These are phyloP conservation scores for Synaphobranchus kaupii DNA, from an alignment of 2,797 vertebrate species.

Conservation along the genomic window DNA sequence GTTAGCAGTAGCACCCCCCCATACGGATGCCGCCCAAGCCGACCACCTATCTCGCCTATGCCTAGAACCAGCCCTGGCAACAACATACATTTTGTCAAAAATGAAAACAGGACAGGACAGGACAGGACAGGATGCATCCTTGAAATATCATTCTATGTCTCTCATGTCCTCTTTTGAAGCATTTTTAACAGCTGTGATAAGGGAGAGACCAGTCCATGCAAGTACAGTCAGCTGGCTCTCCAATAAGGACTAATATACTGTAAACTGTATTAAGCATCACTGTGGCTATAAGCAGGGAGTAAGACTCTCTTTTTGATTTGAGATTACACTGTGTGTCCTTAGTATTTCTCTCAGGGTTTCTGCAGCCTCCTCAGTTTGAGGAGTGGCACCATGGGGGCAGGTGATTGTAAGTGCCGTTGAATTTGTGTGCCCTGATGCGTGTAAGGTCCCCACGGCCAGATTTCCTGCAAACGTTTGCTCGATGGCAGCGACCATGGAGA, in stretches of 20 bases:
- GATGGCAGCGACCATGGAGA: constrained; percentile 14
- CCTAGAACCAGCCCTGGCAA: too few species aligned
- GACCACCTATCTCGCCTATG: too few species aligned
- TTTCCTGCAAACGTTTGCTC: constrained; percentile 29
- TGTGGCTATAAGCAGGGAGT: background rate
- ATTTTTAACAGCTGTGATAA: background rate
- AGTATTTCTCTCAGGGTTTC: background rate
- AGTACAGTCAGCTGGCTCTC: constrained; percentile 6
- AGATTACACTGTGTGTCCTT: background rate
- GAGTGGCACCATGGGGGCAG: background rate
- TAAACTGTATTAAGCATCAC: background rate
- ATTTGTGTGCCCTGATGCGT: background rate
- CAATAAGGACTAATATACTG: background rate
- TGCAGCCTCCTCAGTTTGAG: background rate
- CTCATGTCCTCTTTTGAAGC: background rate
- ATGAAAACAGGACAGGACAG: background rate
- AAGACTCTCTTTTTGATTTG: background rate
- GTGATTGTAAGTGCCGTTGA: background rate
- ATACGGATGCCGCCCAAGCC: too few species aligned
- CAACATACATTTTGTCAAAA: background rate
- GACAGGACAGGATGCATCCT: background rate
- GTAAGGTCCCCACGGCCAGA: constrained; percentile 16
- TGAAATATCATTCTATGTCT: background rate
- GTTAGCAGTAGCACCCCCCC: too few species aligned
- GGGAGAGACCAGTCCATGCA: background rate